Base-by-base conservation (phyloP, 1,140 invertebrate genomes). In the Drosophila arizonae region DNA sequence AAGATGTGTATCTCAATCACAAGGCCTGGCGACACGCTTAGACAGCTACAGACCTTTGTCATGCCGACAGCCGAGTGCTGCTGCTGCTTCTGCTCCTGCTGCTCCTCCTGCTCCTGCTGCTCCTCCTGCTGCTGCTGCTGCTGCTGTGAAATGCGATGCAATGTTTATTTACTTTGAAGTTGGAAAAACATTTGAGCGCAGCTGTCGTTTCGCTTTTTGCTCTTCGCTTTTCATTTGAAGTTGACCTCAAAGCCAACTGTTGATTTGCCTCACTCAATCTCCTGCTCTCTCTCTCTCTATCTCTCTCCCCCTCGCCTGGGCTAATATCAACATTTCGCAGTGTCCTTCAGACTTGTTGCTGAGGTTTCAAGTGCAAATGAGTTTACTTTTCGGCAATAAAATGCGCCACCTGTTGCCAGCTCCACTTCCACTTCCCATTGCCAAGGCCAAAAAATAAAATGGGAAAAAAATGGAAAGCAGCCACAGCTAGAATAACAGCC, bases 311-410 rank as follows among this genome's bases (percentile, higher is more conserved):
- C 24, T 48, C 11, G 50, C 6, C 1, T 46, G 43, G 43, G 43
- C 43, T 46, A 46, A 46, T 46, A 46, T 46, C 43, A 46, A 46
- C 43, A 39, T 39, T 39, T 39, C 36, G 36, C 36, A 11, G 9
- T 48, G 30, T 66, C 39, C 43, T 46, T 51, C 45, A 36, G 41
- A 80, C 77, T 76, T 69, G 75, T 80, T 80, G 70, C 77, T 66
- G 69, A 46, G 74, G 67, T 52, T 55, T 76, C 75, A 78, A 86
- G 78, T 86, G 81, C 63, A 86, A 86, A 86, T 86, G 81, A 86
- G 77, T 81, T 86, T 86, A 55, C 67, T 72, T 84, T 72, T 68
- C 21, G 48, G 52, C 64, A 62, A 76, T 70, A 71, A 84, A 79
- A 79, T 71, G 54, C 46, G 64, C 36, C 61, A 85, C 81, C 81